phyloP scores from a whole-genome alignment of 2,888 invertebrate species.

The Orthosia gothica region DNA sequence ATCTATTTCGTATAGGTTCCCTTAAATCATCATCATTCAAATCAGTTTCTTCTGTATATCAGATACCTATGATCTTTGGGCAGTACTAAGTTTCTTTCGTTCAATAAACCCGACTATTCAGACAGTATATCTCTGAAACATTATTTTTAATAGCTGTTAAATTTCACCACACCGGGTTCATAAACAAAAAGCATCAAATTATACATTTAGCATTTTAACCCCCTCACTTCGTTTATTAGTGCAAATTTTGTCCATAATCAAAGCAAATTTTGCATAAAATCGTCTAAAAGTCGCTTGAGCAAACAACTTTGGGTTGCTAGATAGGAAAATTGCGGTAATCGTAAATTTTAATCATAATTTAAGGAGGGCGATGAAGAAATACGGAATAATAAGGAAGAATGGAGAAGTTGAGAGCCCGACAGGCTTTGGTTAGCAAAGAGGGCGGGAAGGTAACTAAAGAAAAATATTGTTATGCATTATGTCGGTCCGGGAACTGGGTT shows the following conservation, averaged over 20 bases:
- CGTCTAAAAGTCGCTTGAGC: constrained; percentile 57
- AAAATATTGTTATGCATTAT: constrained; percentile 68
- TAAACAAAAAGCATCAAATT: constrained; percentile 52
- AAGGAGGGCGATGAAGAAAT: constrained; percentile 77
- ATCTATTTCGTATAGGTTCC: no score
- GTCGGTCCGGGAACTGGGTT: constrained; percentile 47
- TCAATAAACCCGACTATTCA: background rate
- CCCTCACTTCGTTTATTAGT: constrained; percentile 40
- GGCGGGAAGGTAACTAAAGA: constrained; percentile 50
- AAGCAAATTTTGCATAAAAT: constrained; percentile 69
- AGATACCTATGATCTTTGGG: no score
- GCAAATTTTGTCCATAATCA: constrained; percentile 63
- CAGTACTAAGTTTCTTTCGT: background rate
- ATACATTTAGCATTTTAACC: constrained; percentile 55
- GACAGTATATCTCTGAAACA: constrained; percentile 11
- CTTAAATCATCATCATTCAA: background rate
- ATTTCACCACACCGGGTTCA: constrained; percentile 35
- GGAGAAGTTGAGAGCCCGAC: constrained; percentile 58
- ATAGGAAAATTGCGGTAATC: constrained; percentile 67
- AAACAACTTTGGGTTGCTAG: constrained; percentile 72
- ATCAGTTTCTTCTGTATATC: no score
- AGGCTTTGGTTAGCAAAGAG: constrained; percentile 37
- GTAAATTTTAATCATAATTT: constrained; percentile 86
- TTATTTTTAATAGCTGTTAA: constrained; percentile 29
- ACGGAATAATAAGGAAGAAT: constrained; percentile 70